These are phyloP conservation scores for Procambarus virginalis DNA, from an alignment of 1,140 invertebrate genomes.

Conservation along the genomic window DNA sequence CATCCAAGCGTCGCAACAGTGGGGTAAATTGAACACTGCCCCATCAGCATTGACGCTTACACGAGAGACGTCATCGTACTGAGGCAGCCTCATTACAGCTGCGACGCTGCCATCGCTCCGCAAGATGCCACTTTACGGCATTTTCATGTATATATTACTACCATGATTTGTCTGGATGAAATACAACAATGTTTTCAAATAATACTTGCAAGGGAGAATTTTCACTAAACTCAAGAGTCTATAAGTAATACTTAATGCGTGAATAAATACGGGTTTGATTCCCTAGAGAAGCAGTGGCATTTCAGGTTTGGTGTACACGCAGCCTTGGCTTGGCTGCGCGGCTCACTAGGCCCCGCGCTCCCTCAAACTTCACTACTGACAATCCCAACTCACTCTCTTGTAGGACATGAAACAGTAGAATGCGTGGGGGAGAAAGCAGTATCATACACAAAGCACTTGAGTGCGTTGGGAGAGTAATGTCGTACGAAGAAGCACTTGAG, in stretches of 20 bases:
- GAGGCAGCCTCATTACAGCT: constrained; percentile 16
- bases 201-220: not conserved
- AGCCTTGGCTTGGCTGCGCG: not conserved
- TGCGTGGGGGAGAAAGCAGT: too few species aligned
- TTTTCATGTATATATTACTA: not conserved
- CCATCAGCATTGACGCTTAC: constrained; percentile 24
- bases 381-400: too few species aligned
- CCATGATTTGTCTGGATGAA: not conserved
- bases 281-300: not conserved
- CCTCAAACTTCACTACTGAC: not conserved
- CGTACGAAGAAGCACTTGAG: too few species aligned
- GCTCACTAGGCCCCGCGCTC: not conserved
- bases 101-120: not conserved
- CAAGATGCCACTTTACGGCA: not conserved
- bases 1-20: constrained; percentile 31
- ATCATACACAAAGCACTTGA: too few species aligned
- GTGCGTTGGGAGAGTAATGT: too few species aligned
- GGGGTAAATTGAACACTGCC: constrained; percentile 30
- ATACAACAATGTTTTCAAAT: not conserved
- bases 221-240: not conserved
- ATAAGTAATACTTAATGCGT: not conserved
- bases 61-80: constrained; percentile 11
- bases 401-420: too few species aligned
- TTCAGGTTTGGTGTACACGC: not conserved
- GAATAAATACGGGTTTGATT: not conserved